Evolutionary conservation across 2,113 vertebrate species (phyloP), one percentile per base, ranked within the genome.

Genomic region (Ammodytes dubius): DNA sequence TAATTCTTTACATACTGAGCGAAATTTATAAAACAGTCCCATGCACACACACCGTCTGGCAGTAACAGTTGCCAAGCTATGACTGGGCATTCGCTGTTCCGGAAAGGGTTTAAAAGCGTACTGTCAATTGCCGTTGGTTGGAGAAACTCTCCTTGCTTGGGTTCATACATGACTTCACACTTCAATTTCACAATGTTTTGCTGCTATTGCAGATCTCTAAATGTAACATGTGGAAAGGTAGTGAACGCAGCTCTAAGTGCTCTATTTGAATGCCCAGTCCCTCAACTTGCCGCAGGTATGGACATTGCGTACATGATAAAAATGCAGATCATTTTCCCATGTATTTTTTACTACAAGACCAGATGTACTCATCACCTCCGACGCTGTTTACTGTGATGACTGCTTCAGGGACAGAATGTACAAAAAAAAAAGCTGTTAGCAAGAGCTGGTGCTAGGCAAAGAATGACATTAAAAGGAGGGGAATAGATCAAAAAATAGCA

Each of bases 401-500:
- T 27, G 77, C 27, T 57, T 10, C n/a, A 49, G 14, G 35, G 39
- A 70, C 17, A 64, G 13, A 50, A 59, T 37, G 61, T 52, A 19
- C 57, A 46, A 13, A 11, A 39, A 46, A 59, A 69, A 43, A 45
- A 12, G 42, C 45, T 12, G 46, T 63, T 11, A 17, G 40, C 4
- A 12, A 52, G 56, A 70, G 19, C 2, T 19, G 63, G 49, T 63
- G 68, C 56, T 54, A 3, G 78, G 63, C 61, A 67, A 19, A 27
- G 63, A 53, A 37, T 67, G 61, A 53, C 63, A 74, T 60, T 68
- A 80, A 66, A 27, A 67, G 53, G 42, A 42, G 39, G 46, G 9
- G 12, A 54, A 40, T 27, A 47, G 47, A 69, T 74, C 47, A 63
- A 35, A 81, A 69, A 81, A 81, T 56, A 75, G 64, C 61, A 53